Percentiles rank a stretch among this genome's conserved stretches.
Evolutionary conservation across 2,888 invertebrate species (phyloP).

Genomic region (Rotaria magnacalcarata): DNA sequence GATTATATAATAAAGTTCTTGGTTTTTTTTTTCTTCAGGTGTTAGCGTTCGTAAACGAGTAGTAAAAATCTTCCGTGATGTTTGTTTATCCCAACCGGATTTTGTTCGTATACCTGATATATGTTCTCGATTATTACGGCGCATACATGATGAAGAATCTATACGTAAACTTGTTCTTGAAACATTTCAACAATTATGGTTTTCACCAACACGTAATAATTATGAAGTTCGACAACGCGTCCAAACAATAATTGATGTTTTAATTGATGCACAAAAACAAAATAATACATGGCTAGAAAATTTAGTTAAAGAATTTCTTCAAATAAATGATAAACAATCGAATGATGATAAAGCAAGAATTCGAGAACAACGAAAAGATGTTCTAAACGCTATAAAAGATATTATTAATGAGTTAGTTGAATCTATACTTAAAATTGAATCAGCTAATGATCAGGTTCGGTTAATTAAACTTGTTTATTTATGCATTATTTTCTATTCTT

Average conservation of each 20-base stretch:
- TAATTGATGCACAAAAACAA: constrained; percentile 27
- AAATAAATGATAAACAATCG: not conserved
- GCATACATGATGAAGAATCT: constrained; percentile 93
- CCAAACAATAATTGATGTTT: constrained; percentile 39
- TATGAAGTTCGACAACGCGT: constrained; percentile 29
- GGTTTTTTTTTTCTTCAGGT: constrained; percentile 62
- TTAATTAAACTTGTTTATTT: no score
- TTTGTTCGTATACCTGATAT: constrained; percentile 95
- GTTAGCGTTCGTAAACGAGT: constrained; percentile 98
- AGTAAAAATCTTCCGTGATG: constrained; percentile 95
- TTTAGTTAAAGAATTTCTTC: constrained; percentile 6
- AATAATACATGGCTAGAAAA: not conserved
- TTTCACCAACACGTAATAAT: constrained; percentile 67
- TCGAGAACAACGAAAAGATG: not conserved
- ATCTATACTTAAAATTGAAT: constrained; percentile 2
- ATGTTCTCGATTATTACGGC: constrained; percentile 92
- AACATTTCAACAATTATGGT: constrained; percentile 99
- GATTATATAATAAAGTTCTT: no score
- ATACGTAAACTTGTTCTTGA: constrained; percentile 65
- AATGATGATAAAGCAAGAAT: not conserved
- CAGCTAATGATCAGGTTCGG: not conserved
- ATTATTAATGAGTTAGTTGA: constrained; percentile 7
- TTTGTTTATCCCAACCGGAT: constrained; percentile 92
- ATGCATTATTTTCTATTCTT: no score
- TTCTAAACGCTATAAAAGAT: not conserved